Percentiles rank a stretch among this genome's conserved stretches.
Evolutionary conservation across 2,797 vertebrate genomes (phyloP).

Genomic region (Avahi laniger): DNA sequence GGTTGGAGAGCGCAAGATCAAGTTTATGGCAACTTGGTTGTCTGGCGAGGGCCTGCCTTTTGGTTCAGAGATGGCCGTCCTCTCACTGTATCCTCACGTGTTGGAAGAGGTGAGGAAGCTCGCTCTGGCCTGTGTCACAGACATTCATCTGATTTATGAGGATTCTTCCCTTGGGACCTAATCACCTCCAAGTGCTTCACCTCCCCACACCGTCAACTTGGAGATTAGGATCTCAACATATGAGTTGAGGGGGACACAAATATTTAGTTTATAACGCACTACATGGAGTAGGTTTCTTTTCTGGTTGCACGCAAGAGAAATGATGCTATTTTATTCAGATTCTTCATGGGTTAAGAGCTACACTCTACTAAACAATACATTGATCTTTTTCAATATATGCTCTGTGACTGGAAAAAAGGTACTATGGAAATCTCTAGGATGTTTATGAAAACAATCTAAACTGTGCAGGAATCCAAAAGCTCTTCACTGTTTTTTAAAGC

Average conservation of each 20-base stretch:
- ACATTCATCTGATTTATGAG: neutral
- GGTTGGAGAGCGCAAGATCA: neutral
- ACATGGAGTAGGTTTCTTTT: neutral
- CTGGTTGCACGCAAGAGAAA: neutral
- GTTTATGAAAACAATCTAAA: conserved; percentile 19
- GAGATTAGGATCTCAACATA: neutral
- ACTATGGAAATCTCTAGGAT: neutral
- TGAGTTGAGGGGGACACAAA: neutral
- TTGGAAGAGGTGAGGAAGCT: neutral
- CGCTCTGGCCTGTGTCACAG: neutral
- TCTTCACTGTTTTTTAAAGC: conserved; percentile 22
- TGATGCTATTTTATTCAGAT: neutral
- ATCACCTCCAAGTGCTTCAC: accelerated
- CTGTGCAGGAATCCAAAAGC: neutral
- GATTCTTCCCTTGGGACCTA: neutral
- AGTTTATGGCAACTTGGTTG: neutral
- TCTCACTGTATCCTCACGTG: neutral
- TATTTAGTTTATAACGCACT: neutral
- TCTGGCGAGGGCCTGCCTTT: neutral
- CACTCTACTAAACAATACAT: neutral
- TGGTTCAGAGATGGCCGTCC: neutral
- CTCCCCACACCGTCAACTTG: neutral
- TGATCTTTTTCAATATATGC: neutral
- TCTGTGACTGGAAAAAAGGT: neutral
- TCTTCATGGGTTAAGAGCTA: neutral